Evolutionary conservation across 2,113 vertebrate species (phyloP), one percentile per base, ranked within the genome.

Genomic region (Ptyas mucosa): DNA sequence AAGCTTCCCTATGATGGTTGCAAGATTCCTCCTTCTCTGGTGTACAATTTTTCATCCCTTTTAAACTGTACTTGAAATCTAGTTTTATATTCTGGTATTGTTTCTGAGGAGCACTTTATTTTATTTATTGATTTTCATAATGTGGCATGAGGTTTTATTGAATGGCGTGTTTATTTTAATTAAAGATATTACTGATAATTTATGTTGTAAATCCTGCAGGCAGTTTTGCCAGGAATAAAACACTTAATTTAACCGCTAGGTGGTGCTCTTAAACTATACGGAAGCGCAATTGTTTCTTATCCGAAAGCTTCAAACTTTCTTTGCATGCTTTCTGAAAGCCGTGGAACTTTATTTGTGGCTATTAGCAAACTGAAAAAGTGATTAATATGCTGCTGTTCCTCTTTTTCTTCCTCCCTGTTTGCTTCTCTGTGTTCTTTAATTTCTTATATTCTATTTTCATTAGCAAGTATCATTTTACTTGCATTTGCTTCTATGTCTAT

Each of bases 221-320:
- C 46, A 51, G 75, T 87, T 87, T 51, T 51, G 46, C 85, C 24
- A 14, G 75, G 18, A 81, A 43, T 21, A 43, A 81, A 43, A 81
- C 18, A 21, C 75, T 81, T 81, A 39, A 29, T 94, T 54, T 26
- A 93, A 88, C 94, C 92, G 96, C 92, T 87, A 97, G 97, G 75
- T 96, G 97, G 96, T 88, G 94, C 95, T 96, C 90, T 95, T 14
- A 86, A 91, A 10, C 49, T 87, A 94, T 90, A 88, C 89, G 58
- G 64, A 92, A 15, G 34, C 75, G 92, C 89, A 91, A 88, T 49
- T 46, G 81, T 94, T 91, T 89, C 85, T 5, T 53, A 55, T 20
- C 49, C 11, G 26, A 46, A 34, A 55, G n/a, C 49, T 24, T 34
- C 69, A 34, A 54, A 29, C 58, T 69, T 69, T 69, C 18, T 3